Conservation (phyloP, 35 echinoderm and acorn worm species). For the Ophiothrix spiculata region DNA sequence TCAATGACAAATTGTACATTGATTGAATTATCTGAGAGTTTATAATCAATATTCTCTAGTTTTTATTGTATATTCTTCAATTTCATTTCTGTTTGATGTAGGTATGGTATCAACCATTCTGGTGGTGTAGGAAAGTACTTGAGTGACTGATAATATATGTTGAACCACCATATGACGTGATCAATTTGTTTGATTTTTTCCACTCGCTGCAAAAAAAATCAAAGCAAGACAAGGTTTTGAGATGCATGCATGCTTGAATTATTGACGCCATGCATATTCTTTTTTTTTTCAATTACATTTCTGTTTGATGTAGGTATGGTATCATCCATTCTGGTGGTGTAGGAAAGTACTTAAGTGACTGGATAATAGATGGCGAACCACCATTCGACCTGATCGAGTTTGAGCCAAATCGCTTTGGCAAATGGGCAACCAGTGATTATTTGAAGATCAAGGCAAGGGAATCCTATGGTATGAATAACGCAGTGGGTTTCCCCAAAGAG, state of each 20-base stretch:
- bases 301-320: slow-evolving; percentile 78
- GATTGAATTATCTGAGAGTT: no score
- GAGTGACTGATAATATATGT: slow-evolving; percentile 90
- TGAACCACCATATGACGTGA: slow-evolving; percentile 92
- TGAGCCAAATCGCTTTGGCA: slow-evolving; percentile 89
- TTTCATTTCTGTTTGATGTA: no score
- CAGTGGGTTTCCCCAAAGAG: slow-evolving; percentile 67
- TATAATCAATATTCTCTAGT: no score
- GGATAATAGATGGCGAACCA: slow-evolving; percentile 96
- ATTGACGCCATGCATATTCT: no score
- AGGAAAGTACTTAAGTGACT: slow-evolving; percentile 83
- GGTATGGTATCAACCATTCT: slow-evolving; percentile 92
- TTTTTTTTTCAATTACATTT: no score
- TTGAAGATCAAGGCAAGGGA: slow-evolving; percentile 54
- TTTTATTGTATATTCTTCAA: no score
- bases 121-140: slow-evolving; percentile 85
- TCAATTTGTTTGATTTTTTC: no score
- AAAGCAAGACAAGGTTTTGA: no score
- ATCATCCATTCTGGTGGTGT: slow-evolving; percentile 89
- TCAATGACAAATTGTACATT: no score
- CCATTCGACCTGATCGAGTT: slow-evolving; percentile 90
- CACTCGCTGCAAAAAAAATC: no score
- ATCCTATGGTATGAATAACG: slow-evolving; percentile 85
- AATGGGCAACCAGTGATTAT: slow-evolving; percentile 56
- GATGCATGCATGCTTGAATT: no score